Evolutionary conservation across 2,888 invertebrate species (phyloP), one percentile per base, ranked within the genome.

Genomic region (Eupeodes latifasciatus): DNA sequence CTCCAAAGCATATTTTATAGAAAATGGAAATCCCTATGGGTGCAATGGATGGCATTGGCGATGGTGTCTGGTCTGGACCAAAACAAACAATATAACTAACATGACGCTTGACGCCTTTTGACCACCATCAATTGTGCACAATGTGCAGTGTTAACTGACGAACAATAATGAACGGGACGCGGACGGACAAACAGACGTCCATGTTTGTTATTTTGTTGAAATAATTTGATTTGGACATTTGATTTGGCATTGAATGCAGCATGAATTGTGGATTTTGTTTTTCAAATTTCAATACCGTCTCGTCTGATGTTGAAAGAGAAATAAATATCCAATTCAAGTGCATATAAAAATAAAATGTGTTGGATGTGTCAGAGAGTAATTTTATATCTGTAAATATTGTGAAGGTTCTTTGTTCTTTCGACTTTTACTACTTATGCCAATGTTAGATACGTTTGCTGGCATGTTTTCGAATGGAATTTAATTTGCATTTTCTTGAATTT

Each of bases 141-240:
- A 5, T 40, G 40, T 40, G 27, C 27, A 27, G 1, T 3, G 3
- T 40, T 40, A 40, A 40, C 40, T 40, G 40, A 66, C 47, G 14
- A 27, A 14, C 47, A 44, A 11, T 12, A 44, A 19, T 14, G 6
- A 12, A 64, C 19, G 4, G 11, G 44, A 14, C 49, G 12, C 49
- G 11, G 49, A 27, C 34, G 34, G 5, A 5, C 34, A n/a, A 47
- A 59, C 14, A 34, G 3, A 59, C 34, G 47, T 47, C 47, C 34
- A 36, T 47, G 40, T 40, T 12, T 64, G 19, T 61, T 57, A 77
- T 81, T 27, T 27, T 77, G 84, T 71, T 64, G 77, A 66, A 78
- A 81, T 81, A 85, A 85, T 85, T 85, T 36, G 67, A 81, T 74
- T 81, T 74, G 10, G 55, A 74, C 85, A 81, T 81, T 64, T 77